Conservation (phyloP, 2,113 vertebrate genomes). For the Nothocercus julius region DNA sequence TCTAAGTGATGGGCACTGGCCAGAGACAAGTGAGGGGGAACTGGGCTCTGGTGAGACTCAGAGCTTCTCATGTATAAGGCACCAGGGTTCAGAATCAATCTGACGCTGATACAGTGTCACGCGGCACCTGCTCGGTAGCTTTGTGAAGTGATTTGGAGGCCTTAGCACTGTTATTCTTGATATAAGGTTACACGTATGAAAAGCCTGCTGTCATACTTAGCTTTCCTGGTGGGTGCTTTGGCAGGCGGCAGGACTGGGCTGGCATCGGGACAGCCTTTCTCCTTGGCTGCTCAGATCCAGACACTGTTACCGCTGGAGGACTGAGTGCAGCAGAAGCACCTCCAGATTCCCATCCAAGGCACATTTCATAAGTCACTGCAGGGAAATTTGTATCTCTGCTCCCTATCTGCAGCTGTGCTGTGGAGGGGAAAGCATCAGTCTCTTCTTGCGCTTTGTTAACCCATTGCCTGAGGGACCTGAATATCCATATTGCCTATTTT, state of each 20-base stretch:
- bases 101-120: no score
- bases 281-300: not conserved
- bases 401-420: not conserved
- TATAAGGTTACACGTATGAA: not conserved
- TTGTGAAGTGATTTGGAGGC: not conserved
- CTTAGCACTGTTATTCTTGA: accelerated
- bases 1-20: not conserved
- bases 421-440: not conserved
- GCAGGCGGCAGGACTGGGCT: not conserved
- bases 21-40: not conserved
- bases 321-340: not conserved
- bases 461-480: not conserved
- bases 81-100: not conserved
- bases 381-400: not conserved
- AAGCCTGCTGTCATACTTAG: not conserved
- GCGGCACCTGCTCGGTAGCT: accelerated
- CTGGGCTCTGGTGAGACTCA: not conserved
- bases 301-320: not conserved
- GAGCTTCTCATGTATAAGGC: not conserved
- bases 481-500: not conserved
- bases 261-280: not conserved
- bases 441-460: not conserved
- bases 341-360: not conserved
- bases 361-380: not conserved
- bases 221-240: not conserved